Conservation (phyloP, 2,797 vertebrate genomes). For the Acridotheres tristis region DNA sequence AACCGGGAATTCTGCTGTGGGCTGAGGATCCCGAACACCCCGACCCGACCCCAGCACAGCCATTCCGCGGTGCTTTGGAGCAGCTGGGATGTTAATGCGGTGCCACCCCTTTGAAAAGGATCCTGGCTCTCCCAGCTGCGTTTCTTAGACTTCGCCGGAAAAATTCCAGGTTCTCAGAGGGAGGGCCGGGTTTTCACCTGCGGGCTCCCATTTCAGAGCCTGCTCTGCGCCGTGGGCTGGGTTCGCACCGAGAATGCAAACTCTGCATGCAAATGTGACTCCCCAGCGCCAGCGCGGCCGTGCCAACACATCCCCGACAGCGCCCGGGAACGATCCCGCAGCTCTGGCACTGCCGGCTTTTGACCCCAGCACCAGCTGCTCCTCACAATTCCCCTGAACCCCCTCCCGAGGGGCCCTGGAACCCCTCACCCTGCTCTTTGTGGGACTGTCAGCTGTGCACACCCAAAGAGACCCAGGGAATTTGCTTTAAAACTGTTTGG, state of each 20-base stretch:
- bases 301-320: neutral
- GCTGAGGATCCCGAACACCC: neutral
- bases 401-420: too few relatives aligned
- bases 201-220: neutral
- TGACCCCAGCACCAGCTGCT: neutral
- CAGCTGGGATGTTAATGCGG: neutral
- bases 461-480: neutral
- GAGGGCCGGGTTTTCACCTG: slow-evolving; percentile 19
- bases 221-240: neutral
- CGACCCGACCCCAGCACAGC: neutral
- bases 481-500: neutral
- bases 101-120: neutral
- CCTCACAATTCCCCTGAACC: neutral
- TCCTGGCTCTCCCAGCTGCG: neutral
- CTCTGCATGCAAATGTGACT: neutral
- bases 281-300: neutral
- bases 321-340: neutral
- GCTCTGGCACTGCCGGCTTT: neutral
- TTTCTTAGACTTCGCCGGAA: neutral
- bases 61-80: neutral
- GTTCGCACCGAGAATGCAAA: neutral
- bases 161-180: neutral
- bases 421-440: fast-evolving
- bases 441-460: neutral
- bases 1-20: fast-evolving